A percentile compares a stretch with the other conserved stretches of the same genome.
Evolutionary conservation across 2,888 invertebrate genomes (phyloP).

Genomic region (Andrena marginata): DNA sequence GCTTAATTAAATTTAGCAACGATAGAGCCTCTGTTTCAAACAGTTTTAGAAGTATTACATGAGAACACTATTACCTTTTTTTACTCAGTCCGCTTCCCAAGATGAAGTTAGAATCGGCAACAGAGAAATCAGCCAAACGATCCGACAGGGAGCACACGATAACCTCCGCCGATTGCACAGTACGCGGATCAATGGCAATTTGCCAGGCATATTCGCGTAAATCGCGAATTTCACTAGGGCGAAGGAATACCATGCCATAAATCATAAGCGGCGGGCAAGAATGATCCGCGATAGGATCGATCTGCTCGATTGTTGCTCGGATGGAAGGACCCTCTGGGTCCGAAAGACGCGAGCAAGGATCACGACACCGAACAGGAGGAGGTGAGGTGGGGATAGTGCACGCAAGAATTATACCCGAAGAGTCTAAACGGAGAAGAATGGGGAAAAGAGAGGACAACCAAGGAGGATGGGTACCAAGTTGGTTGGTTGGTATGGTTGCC

Average conservation of each 20-base stretch:
- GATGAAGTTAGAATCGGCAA: no score
- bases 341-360: conserved; percentile 28
- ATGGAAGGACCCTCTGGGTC: conserved; percentile 16
- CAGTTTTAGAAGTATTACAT: not conserved
- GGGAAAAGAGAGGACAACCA: conserved; percentile 67
- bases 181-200: not conserved
- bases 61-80: no score
- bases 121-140: no score
- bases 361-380: conserved; percentile 8
- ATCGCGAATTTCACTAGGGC: no score
- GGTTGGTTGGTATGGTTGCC: conserved; percentile 74
- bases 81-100: no score
- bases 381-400: conserved; percentile 38
- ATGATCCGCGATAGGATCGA: conserved; percentile 17
- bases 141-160: no score
- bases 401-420: conserved; percentile 60
- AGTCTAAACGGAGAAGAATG: conserved; percentile 67
- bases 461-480: conserved; percentile 78
- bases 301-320: not conserved
- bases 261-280: not conserved
- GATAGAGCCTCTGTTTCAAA: not conserved
- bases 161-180: no score
- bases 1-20: not conserved
- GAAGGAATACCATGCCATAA: not conserved
- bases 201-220: not conserved